Evolutionary conservation across 2,888 invertebrate species (phyloP).

Genomic region (Epirrhoe tristata): DNA sequence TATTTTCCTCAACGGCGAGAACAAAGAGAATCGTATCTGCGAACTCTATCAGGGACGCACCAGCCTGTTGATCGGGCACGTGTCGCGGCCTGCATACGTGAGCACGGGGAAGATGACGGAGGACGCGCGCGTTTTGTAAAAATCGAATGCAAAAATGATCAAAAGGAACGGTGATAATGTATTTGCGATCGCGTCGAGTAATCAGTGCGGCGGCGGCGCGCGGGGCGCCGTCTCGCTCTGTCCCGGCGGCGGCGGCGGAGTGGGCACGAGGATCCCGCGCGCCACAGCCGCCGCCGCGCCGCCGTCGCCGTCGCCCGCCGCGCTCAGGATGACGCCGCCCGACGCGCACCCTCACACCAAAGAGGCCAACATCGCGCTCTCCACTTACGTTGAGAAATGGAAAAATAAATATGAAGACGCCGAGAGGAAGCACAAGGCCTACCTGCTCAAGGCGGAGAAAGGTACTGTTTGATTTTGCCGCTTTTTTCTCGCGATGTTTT

Average conservation of each 20-base stretch:
- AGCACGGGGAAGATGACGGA: slow-evolving; percentile 72
- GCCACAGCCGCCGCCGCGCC: slow-evolving; percentile 66
- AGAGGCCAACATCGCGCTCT: slow-evolving; percentile 79
- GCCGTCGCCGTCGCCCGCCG: slow-evolving; percentile 58
- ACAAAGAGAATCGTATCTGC: slow-evolving; percentile 74
- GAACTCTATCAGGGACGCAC: slow-evolving; percentile 67
- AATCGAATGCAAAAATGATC: slow-evolving; percentile 83
- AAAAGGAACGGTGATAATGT: slow-evolving; percentile 84
- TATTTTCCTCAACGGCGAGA: slow-evolving; percentile 75
- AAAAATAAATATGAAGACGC: slow-evolving; percentile 89
- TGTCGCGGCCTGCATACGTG: slow-evolving; percentile 70
- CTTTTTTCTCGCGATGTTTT: slow-evolving; percentile 16
- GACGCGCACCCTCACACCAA: slow-evolving; percentile 80
- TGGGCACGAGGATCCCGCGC: slow-evolving; percentile 80
- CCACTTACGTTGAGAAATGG: slow-evolving; percentile 86
- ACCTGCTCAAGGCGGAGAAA: slow-evolving; percentile 89
- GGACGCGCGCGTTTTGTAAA: slow-evolving; percentile 76
- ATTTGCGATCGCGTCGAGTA: slow-evolving; percentile 83
- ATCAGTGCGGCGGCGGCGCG: slow-evolving; percentile 80
- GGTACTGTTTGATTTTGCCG: slow-evolving; percentile 62
- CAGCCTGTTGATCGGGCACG: slow-evolving; percentile 81
- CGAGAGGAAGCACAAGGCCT: slow-evolving; percentile 88
- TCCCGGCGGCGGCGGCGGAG: slow-evolving; percentile 61
- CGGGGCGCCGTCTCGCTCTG: slow-evolving; percentile 80
- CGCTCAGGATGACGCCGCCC: slow-evolving; percentile 82